phyloP scores from a whole-genome alignment of 1,140 invertebrate species.

The Aphelenchoides besseyi region DNA sequence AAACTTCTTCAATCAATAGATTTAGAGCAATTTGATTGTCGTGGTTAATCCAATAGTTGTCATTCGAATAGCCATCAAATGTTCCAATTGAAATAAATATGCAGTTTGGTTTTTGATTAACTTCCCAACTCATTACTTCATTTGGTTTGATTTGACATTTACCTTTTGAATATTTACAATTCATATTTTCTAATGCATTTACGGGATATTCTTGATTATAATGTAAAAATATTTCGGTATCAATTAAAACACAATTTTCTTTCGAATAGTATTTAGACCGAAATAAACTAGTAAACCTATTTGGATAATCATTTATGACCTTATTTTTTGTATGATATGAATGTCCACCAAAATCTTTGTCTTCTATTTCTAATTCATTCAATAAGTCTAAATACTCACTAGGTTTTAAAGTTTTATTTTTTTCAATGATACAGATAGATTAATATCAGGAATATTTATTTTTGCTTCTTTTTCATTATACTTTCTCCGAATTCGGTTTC shows the following conservation, averaged over 20 bases:
- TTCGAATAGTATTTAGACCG: background rate
- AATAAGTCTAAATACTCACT: too few species aligned
- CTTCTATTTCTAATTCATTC: too few species aligned
- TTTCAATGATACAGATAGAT: too few species aligned
- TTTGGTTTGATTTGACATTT: slow-evolving; percentile 5
- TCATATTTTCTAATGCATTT: slow-evolving; percentile 17
- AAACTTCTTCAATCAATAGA: slow-evolving; percentile 13
- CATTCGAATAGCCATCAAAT: slow-evolving; percentile 18
- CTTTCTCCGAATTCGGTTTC: background rate
- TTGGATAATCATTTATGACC: too few species aligned
- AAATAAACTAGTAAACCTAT: too few species aligned
- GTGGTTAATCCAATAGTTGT: slow-evolving; percentile 18
- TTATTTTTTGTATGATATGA: too few species aligned
- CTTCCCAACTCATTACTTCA: slow-evolving; percentile 12
- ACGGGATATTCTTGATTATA: background rate
- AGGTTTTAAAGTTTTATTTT: too few species aligned
- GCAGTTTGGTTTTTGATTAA: slow-evolving; percentile 22
- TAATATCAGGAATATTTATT: too few species aligned
- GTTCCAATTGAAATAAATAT: slow-evolving; percentile 21
- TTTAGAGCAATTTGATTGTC: slow-evolving; percentile 28
- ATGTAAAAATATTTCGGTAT: slow-evolving; percentile 2
- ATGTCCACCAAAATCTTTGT: too few species aligned
- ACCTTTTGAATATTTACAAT: too few species aligned
- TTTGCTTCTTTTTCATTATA: too few species aligned
- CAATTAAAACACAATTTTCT: slow-evolving; percentile 12